These are phyloP conservation scores for Steatornis caripensis DNA, from an alignment of 2,113 vertebrate genomes.

Conservation along the genomic window DNA sequence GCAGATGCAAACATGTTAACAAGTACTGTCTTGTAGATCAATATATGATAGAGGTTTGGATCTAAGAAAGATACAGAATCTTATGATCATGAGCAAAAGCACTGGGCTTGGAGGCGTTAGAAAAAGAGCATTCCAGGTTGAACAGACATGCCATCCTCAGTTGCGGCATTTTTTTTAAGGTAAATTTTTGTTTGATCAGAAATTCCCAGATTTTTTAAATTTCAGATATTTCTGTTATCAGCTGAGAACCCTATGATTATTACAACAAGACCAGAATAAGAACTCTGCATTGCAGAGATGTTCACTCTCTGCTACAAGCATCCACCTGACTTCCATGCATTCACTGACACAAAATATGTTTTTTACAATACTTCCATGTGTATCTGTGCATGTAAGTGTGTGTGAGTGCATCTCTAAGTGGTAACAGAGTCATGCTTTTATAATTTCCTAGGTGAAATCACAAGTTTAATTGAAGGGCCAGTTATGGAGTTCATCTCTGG, in stretches of 20 bases:
- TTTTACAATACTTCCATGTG: not conserved
- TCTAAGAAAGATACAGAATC: not conserved
- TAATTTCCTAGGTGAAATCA: not conserved
- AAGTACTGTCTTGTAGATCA: not conserved
- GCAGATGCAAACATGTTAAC: constrained; percentile 27
- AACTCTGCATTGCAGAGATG: not conserved
- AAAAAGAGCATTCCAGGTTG: not conserved
- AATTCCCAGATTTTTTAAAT: not conserved
- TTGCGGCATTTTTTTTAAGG: not conserved
- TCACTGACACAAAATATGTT: not conserved
- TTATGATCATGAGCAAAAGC: not conserved
- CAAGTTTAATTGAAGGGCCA: not conserved
- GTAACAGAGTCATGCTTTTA: not conserved
- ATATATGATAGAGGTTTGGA: not conserved
- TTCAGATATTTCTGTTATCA: not conserved
- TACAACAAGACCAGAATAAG: not conserved
- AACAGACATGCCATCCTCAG: not conserved
- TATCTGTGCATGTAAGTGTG: not conserved
- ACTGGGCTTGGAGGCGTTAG: not conserved
- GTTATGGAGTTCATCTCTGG: not conserved
- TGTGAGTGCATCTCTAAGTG: not conserved
- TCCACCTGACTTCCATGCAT: not conserved
- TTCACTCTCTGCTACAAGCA: not conserved
- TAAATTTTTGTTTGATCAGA: not conserved
- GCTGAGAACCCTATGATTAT: not conserved